Evolutionary conservation across 2,797 vertebrate genomes (phyloP), one percentile per base, ranked within the genome.

Genomic region (Jordanella pulchra): DNA sequence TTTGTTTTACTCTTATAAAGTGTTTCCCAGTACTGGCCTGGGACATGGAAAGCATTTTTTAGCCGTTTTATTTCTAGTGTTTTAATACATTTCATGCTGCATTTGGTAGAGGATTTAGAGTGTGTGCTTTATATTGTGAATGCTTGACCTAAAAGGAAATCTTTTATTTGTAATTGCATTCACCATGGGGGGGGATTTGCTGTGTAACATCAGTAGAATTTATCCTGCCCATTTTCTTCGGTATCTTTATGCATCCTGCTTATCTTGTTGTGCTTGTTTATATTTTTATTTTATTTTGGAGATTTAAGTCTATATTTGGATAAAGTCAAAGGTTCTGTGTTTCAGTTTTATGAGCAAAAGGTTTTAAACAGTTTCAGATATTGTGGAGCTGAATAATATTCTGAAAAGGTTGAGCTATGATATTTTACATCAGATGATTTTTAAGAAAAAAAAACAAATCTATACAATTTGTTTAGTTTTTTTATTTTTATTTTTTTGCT

Each of bases 71-170:
- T 75, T 73, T 72, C 17, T 60, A 45, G 47, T n/a, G n/a, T 69
- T 76, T 76, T 54, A 7, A 65, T 74, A 67, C 50, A 71, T 67
- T 80, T 78, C 21, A 60, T 50, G 35, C 47, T 70, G 67, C 64
- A 28, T 65, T 35, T 81, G 63, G 56, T 74, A 67, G 56, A 32
- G 28, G 25, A 42, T 32, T 21, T 50, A 51, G 30, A 58, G 48
- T 77, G 39, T 51, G 56, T 48, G 78, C 56, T 76, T 80, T 67
- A 6, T 50, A 39, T 67, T n/a, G 28, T 55, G 25, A 63, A 28
- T 56, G 51, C 27, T 75, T 54, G 50, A 30, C 47, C 54, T 74
- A 50, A 50, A 30, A 23, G 15, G 50, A 65, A 39, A 67, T 69
- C 28, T 39, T 2, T 65, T 65, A 28, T 65, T 66, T 74, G 51